Conservation (phyloP, 2,888 invertebrate species). For the Leucania comma region DNA sequence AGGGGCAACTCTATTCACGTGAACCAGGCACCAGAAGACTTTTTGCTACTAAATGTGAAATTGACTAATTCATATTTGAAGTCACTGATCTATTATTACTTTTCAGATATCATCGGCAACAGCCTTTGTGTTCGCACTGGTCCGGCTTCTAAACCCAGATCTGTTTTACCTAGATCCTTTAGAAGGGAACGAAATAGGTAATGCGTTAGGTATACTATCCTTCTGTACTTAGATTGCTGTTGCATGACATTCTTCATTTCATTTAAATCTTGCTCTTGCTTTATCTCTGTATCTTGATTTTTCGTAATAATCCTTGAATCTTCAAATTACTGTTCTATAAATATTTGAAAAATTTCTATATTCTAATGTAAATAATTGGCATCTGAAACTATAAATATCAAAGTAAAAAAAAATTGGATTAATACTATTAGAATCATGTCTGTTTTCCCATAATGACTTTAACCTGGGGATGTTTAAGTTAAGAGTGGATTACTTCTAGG, state of each 20-base stretch:
- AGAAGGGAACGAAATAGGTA: constrained; percentile 79
- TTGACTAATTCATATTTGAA: neutral
- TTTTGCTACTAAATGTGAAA: neutral
- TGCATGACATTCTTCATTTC: constrained; percentile 34
- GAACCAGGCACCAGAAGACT: neutral
- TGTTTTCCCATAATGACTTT: neutral
- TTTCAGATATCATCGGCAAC: constrained; percentile 85
- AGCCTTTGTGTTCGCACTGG: constrained; percentile 81
- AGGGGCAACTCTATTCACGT: neutral
- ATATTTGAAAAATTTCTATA: neutral
- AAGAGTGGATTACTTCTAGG: no score
- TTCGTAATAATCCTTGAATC: no score
- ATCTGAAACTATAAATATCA: neutral
- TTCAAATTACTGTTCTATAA: neutral
- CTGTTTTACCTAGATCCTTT: constrained; percentile 80
- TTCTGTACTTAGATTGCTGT: constrained; percentile 41
- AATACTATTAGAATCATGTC: neutral
- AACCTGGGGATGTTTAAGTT: no score
- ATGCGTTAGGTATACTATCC: constrained; percentile 55
- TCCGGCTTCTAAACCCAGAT: constrained; percentile 80
- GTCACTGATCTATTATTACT: neutral
- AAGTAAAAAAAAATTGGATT: no score
- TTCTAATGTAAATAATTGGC: neutral
- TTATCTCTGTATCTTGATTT: neutral
- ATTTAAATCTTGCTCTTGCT: constrained; percentile 18